Conservation (phyloP, 2,888 invertebrate genomes). For the Plagodis pulveraria region DNA sequence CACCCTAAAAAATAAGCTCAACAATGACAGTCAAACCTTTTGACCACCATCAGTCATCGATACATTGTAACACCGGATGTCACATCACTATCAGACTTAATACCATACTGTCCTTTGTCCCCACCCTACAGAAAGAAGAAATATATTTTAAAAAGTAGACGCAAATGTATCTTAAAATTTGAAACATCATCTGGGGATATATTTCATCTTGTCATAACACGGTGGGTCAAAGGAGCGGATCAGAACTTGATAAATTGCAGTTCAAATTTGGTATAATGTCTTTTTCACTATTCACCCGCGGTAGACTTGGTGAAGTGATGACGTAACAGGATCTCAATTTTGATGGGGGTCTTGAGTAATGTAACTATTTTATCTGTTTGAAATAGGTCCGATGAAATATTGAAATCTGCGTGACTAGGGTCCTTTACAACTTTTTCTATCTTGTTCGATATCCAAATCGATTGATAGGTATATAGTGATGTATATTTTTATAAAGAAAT, state of each 20-base stretch:
- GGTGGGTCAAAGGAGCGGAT: conserved; percentile 79
- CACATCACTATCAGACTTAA: conserved; percentile 64
- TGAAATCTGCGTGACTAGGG: conserved; percentile 15
- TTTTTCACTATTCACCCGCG: conserved; percentile 75
- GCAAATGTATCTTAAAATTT: conserved; percentile 67
- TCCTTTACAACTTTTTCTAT: not conserved
- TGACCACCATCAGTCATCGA: conserved; percentile 69
- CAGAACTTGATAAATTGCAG: conserved; percentile 81
- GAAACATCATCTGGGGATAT: conserved; percentile 80
- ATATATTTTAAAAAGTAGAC: conserved; percentile 57
- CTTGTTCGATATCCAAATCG: too few relatives aligned
- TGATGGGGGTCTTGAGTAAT: conserved; percentile 50
- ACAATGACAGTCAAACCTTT: conserved; percentile 55
- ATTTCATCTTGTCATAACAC: conserved; percentile 84
- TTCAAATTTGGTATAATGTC: conserved; percentile 83
- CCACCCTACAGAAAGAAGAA: conserved; percentile 49
- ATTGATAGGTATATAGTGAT: too few relatives aligned
- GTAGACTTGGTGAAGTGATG: conserved; percentile 66
- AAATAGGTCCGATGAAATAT: conserved; percentile 21
- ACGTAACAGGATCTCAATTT: conserved; percentile 65
- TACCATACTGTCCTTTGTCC: conserved; percentile 46
- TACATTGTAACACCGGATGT: conserved; percentile 72
- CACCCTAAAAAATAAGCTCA: conserved; percentile 42
- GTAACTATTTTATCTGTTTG: conserved; percentile 35
- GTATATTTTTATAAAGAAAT: too few relatives aligned